A percentile compares a stretch with the other conserved stretches of the same genome.
These are phyloP conservation scores for Rhagonycha lutea DNA, from an alignment of 2,888 invertebrate genomes.

Conservation along the genomic window DNA sequence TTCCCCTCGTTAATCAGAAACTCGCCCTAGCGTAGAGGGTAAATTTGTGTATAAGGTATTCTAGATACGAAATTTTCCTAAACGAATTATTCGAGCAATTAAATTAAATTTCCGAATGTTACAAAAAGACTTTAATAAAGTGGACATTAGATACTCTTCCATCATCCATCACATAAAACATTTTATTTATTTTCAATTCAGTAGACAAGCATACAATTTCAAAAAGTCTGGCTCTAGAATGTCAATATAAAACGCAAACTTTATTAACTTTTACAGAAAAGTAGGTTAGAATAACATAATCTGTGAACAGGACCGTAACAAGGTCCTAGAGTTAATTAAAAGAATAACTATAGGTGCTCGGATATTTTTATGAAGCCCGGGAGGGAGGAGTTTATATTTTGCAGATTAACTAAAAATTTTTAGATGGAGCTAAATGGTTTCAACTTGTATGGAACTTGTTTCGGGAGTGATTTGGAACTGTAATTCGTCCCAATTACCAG, in stretches of 20 bases:
- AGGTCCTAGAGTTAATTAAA: neutral
- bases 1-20: conserved; percentile 29
- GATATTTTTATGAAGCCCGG: too few species aligned
- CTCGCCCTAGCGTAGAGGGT: conserved; percentile 22
- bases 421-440: neutral
- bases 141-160: neutral
- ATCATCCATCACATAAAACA: neutral
- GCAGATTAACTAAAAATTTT: neutral
- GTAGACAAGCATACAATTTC: neutral
- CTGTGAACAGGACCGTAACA: neutral
- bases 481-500: conserved; percentile 44
- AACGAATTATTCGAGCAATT: neutral
- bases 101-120: neutral
- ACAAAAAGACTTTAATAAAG: neutral
- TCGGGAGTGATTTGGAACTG: conserved; percentile 20
- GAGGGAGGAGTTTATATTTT: neutral
- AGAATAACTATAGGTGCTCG: too few species aligned
- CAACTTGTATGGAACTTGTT: neutral
- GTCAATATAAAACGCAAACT: conserved; percentile 4
- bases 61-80: conserved; percentile 1
- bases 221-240: conserved; percentile 1
- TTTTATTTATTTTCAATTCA: conserved; percentile 12
- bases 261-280: conserved; percentile 13
- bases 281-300: conserved; percentile 11
- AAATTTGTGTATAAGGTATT: conserved; percentile 11